Percentiles rank a stretch among this genome's conserved stretches.
phyloP scores from a whole-genome alignment of 2,888 invertebrate genomes.

The Scrobipalpa atriplicella region DNA sequence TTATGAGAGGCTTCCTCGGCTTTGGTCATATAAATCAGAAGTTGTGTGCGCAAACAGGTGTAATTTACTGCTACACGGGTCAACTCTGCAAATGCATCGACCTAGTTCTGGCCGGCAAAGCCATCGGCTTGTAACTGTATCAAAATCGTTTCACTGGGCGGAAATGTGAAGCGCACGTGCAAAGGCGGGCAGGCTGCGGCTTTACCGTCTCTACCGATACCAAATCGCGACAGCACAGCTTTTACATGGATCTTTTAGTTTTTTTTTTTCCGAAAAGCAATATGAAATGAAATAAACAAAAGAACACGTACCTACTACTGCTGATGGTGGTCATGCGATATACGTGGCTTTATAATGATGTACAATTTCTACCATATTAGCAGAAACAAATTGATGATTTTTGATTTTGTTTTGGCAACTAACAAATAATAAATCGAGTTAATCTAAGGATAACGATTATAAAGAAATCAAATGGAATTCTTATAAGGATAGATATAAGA shows the following conservation, averaged over 20 bases:
- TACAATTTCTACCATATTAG: no score
- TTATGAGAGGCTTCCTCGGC: no score
- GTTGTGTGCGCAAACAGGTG: not conserved
- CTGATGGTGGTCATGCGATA: no score
- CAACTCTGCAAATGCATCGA: slow-evolving; percentile 12
- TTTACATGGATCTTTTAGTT: not conserved
- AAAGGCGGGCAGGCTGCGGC: not conserved
- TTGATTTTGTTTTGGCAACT: no score
- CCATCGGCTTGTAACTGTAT: slow-evolving; percentile 10
- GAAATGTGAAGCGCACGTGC: slow-evolving; percentile 5
- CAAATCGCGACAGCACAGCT: not conserved
- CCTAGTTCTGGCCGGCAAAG: not conserved
- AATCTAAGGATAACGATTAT: no score
- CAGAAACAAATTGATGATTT: no score
- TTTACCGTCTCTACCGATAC: not conserved
- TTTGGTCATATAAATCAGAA: no score
- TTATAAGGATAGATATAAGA: no score
- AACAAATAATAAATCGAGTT: no score
- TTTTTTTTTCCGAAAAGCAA: not conserved
- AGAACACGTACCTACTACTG: no score
- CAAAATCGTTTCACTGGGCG: slow-evolving; percentile 1
- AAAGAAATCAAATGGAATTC: no score
- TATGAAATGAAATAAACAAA: not conserved
- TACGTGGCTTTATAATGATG: no score
- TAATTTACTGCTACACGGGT: slow-evolving; percentile 23